Evolutionary conservation across 2,797 vertebrate species (phyloP).

Genomic region (Phrynocephalus forsythii): DNA sequence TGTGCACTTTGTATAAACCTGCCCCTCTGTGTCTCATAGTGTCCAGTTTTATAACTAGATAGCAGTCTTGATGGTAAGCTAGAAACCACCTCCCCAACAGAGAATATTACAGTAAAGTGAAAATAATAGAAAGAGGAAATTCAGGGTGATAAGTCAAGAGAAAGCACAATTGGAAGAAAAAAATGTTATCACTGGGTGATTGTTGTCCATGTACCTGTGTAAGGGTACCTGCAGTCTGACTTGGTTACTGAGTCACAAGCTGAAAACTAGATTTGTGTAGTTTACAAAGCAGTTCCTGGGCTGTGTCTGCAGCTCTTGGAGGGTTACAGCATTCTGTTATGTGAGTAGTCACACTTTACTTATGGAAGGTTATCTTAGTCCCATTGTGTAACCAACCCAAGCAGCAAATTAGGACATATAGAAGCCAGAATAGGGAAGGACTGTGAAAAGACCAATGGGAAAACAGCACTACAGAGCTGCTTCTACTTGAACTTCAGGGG

Average conservation of each 20-base stretch:
- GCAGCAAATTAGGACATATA: neutral
- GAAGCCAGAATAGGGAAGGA: too few relatives aligned
- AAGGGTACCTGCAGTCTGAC: neutral
- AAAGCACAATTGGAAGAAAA: accelerated
- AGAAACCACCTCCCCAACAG: constrained; percentile 36
- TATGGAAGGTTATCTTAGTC: neutral
- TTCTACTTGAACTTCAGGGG: too few relatives aligned
- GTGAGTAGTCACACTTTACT: neutral
- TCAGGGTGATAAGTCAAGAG: neutral
- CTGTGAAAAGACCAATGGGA: too few relatives aligned
- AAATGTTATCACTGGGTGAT: accelerated
- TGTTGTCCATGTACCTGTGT: too few relatives aligned
- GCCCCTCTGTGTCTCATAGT: constrained; percentile 31
- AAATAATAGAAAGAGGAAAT: neutral
- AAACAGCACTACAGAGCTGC: too few relatives aligned
- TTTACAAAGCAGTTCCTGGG: too few relatives aligned
- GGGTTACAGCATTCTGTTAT: neutral
- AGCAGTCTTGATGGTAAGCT: constrained; percentile 38
- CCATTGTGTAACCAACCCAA: neutral
- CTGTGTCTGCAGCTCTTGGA: neutral
- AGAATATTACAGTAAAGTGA: constrained; percentile 13
- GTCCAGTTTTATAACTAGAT: constrained; percentile 26
- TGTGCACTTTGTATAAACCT: constrained; percentile 17
- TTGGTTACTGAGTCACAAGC: neutral
- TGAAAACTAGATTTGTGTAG: neutral